Base-by-base conservation (phyloP, 1,140 invertebrate genomes). In the Antheraea mylitta region DNA sequence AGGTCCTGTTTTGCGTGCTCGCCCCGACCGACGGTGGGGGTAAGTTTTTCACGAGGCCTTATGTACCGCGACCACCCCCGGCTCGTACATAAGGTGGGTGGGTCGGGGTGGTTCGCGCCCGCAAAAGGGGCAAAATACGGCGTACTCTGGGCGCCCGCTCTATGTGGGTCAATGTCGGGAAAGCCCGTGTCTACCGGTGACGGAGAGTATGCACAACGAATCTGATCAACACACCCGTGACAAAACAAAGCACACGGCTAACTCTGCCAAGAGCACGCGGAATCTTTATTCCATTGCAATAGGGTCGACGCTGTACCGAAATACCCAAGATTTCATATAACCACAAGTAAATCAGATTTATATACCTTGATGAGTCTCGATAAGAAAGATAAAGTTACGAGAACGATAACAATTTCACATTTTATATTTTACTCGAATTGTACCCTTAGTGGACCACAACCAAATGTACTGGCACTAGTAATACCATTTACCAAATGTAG, bases 151-250 rank as follows among this genome's bases (percentile, higher is more conserved):
- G 91, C 88, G 89, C 90, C 87, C 90, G 85, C 79, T 87, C 87
- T 93, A 93, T 93, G 90, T 93, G 91, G 93, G 93, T 93, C 93
- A 93, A 93, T 93, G 93, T 92, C 93, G 92, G 92, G 93, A 91
- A 93, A 93, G 90, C 92, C 92, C 92, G 92, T 92, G 91, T 92
- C 89, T 92, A 87, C 89, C 87, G 88, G 87, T 92, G 88, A 92
- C 89, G 87, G 87, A 92, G 86, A 92, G 86, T 90, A 90, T 92
- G 89, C 90, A 92, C 90, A 90, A 92, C 89, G 90, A 90, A 90
- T 89, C 90, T 86, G 88, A 92, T 92, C 90, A 90, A 90, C 92
- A 92, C 87, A 87, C 89, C 89, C 85, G 83, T 86, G 85, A 86
- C 88, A 79, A 91, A 92, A 88, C 81, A 85, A 90, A 83, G 78